These are phyloP conservation scores for Papilio dardanus DNA, from an alignment of 1,140 invertebrate genomes.

Conservation along the genomic window DNA sequence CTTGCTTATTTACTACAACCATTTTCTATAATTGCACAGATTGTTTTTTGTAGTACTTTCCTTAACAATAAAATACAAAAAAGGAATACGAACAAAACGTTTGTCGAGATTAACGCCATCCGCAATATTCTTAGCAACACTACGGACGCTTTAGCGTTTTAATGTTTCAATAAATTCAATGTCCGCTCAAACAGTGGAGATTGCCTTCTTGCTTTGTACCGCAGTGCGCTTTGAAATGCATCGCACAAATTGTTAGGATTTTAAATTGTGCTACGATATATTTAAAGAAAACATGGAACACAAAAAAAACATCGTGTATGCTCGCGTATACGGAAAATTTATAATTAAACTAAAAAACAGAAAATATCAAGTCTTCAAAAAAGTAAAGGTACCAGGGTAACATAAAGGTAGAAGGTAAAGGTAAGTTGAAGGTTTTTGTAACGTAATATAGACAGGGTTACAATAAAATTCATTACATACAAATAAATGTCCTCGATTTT, in stretches of 20 bases:
- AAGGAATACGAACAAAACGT: not conserved
- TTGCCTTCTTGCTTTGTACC: conserved; percentile 28
- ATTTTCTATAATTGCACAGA: not conserved
- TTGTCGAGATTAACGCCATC: conserved; percentile 10
- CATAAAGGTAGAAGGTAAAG: not conserved
- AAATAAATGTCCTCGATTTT: conserved; percentile 34
- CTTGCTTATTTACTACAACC: too few species aligned
- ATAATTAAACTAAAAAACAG: not conserved
- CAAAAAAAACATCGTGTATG: too few species aligned
- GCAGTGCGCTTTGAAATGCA: conserved; percentile 22
- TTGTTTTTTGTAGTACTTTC: not conserved
- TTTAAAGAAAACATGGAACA: not conserved
- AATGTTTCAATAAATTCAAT: conserved; percentile 36
- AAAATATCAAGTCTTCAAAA: not conserved
- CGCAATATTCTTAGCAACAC: conserved; percentile 28
- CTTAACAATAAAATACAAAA: not conserved
- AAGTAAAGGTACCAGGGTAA: not conserved
- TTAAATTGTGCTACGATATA: not conserved
- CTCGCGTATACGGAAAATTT: too few species aligned
- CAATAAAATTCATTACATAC: conserved; percentile 35
- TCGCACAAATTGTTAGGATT: conserved; percentile 19
- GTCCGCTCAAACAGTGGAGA: conserved; percentile 18
- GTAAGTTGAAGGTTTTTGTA: not conserved
- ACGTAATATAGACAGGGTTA: conserved; percentile 7
- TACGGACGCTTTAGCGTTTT: conserved; percentile 31